Evolutionary conservation across 2,797 vertebrate species (phyloP), one percentile per base, ranked within the genome.

Genomic region (Lagodon rhomboides): DNA sequence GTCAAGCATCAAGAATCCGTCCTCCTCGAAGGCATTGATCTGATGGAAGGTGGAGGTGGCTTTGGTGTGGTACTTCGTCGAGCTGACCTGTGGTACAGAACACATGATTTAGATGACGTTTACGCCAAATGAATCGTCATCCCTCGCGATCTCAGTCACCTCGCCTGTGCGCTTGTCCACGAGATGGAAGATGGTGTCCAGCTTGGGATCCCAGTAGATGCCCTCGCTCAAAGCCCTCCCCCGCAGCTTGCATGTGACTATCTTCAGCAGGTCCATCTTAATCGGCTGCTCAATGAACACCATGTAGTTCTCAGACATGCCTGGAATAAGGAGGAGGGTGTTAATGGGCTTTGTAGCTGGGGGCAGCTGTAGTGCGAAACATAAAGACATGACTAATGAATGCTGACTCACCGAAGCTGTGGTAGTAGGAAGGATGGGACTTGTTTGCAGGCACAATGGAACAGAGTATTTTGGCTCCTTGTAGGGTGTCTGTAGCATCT

Each of bases 261-360:
- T 95, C 94, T 96, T 96, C 86, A 97, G 58, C 63, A 99, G 84
- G 75, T 98, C 96, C 89, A 99, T 93, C 91, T 91, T 98, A 67
- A 98, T 85, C 38, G 98, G 97, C 54, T 98, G 97, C 89, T 99
- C 98, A 12, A 98, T 94, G 89, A 99, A 98, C 88, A 99, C 92
- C 72, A 99, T 94, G 15, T 97, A 98, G 92, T 99, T 99, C 85
- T 95, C 92, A 30, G 97, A 97, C 97, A 99, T 99, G 56, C 96
- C 98, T 99, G 79, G 50, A 88, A 84, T 58, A 11, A 79, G 68
- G 13, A 79, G 27, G 23, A 16, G 8, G 4, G 3, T 12, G 3
- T 85, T 50, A 67, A 0, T 43, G 34, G 25, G 25, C 1, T 53
- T 38, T 27, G 41, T 16, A 61, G 23, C 16, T 22, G 9, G 64